A percentile compares a stretch with the other conserved stretches of the same genome.
Conservation (phyloP, 2,113 vertebrate genomes). For the Mixornis gularis region DNA sequence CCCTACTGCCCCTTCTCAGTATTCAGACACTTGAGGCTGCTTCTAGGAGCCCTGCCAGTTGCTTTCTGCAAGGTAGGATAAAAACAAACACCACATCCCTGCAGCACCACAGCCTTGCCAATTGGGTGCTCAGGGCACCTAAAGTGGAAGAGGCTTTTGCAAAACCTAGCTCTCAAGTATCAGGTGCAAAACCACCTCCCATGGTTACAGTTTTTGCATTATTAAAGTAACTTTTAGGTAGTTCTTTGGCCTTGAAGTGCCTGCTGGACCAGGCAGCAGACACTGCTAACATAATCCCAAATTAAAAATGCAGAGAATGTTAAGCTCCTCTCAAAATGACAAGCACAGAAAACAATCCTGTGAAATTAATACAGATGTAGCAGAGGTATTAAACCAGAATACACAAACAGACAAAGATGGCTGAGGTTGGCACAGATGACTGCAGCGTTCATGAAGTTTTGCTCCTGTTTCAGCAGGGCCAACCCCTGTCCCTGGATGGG, state of each 20-base stretch:
- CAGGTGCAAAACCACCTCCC: background rate
- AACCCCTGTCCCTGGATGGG: background rate
- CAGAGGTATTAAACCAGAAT: background rate
- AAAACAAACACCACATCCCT: background rate
- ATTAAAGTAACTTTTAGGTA: background rate
- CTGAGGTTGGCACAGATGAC: background rate
- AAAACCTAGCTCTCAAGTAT: background rate
- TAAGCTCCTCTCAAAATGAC: background rate
- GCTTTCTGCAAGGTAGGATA: background rate
- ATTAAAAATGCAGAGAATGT: background rate
- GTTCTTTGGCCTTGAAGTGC: background rate
- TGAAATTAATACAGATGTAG: background rate
- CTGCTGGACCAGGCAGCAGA: background rate
- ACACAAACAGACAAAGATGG: background rate
- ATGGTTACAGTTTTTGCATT: background rate
- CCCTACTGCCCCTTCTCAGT: constrained; percentile 33
- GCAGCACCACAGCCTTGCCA: background rate
- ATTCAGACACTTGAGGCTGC: constrained; percentile 10
- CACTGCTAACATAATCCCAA: background rate
- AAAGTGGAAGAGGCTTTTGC: background rate
- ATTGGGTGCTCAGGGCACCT: background rate
- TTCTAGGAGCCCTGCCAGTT: constrained; percentile 6
- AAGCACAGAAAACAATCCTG: background rate
- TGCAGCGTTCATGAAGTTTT: background rate
- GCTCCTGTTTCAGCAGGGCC: background rate